These are phyloP conservation scores for Ochotona princeps DNA, from an alignment of 2,113 vertebrate genomes.

Conservation along the genomic window DNA sequence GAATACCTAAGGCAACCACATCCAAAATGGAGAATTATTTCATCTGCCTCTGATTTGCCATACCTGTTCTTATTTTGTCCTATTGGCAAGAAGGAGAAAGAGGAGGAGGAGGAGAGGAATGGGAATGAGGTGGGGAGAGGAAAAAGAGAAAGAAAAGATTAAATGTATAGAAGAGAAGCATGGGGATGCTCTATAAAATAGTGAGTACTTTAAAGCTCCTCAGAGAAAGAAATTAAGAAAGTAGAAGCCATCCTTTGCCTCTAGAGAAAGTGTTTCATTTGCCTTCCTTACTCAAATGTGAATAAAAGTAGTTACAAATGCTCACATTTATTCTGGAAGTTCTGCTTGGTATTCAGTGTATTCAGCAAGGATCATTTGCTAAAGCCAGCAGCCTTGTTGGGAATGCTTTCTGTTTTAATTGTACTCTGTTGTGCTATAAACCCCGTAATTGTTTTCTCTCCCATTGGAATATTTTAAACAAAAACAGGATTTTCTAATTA, in stretches of 20 bases:
- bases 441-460: constrained; percentile 63
- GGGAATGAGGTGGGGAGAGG: not conserved
- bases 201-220: constrained; percentile 20
- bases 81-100: not conserved
- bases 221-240: constrained; percentile 43
- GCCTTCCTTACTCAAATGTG: not conserved
- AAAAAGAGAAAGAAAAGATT: not conserved
- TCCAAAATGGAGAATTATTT: not conserved
- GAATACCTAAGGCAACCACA: not conserved
- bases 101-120: no score
- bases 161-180: not conserved
- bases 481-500: constrained; percentile 74
- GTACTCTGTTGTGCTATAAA: constrained; percentile 55
- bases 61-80: constrained; percentile 14
- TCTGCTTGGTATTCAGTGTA: not conserved
- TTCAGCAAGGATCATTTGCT: constrained; percentile 23
- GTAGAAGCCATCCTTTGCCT: constrained; percentile 41
- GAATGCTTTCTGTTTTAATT: constrained; percentile 51
- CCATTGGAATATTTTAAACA: constrained; percentile 61
- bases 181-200: not conserved
- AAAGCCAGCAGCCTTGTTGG: constrained; percentile 3
- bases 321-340: not conserved
- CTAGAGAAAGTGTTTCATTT: constrained; percentile 34
- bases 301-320: constrained; percentile 42
- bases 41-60: not conserved